Evolutionary conservation across 2,113 vertebrate species (phyloP).

Genomic region (Oceanodroma tethys): DNA sequence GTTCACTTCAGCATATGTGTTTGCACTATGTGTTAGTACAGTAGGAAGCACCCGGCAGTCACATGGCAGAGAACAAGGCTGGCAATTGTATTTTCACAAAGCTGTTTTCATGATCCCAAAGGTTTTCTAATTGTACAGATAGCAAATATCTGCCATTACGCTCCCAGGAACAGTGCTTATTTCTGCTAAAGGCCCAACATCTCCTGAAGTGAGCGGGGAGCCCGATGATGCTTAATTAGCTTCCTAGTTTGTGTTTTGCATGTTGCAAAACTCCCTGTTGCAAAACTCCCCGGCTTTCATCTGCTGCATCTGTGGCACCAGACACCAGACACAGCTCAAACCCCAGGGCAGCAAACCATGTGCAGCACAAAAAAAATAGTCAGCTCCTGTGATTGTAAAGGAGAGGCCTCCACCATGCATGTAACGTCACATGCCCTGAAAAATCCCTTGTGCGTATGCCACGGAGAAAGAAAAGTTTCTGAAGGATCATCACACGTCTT

Average conservation of each 20-base stretch:
- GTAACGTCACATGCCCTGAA: fast-evolving
- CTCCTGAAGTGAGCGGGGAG: neutral
- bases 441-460: neutral
- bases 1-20: neutral
- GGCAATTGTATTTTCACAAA: neutral
- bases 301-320: neutral
- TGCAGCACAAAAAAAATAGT: neutral
- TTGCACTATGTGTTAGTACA: neutral
- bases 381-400: neutral
- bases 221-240: neutral
- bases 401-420: neutral
- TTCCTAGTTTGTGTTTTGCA: neutral
- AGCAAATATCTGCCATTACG: slow-evolving; percentile 41
- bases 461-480: neutral
- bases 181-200: neutral
- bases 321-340: neutral
- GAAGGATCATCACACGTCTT: neutral
- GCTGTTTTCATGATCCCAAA: neutral
- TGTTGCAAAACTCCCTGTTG: neutral
- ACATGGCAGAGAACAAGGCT: neutral
- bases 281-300: neutral
- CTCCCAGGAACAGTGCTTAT: neutral
- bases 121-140: slow-evolving; percentile 4
- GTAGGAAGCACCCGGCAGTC: slow-evolving; percentile 8
- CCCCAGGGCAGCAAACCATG: neutral